phyloP scores from a whole-genome alignment of 2,113 vertebrate species.

The Meriones unguiculatus region DNA sequence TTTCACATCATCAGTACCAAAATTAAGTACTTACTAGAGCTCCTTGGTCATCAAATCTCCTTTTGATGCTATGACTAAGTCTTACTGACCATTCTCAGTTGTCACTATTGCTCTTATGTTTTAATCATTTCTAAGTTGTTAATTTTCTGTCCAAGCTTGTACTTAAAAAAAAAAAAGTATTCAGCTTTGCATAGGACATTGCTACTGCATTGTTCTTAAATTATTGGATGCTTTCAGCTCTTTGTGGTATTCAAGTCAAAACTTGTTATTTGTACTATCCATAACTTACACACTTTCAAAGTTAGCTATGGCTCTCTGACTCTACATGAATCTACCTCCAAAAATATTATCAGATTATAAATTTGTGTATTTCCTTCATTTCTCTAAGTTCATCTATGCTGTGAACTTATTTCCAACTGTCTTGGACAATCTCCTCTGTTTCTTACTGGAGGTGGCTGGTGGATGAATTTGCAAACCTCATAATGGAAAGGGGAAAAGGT shows the following conservation, averaged over 20 bases:
- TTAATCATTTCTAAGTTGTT: background rate
- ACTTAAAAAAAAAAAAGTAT: background rate
- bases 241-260: background rate
- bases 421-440: background rate
- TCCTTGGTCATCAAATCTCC: background rate
- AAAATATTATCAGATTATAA: background rate
- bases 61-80: constrained; percentile 19
- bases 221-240: background rate
- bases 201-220: background rate
- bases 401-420: background rate
- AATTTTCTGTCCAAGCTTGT: background rate
- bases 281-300: background rate
- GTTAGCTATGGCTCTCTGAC: background rate
- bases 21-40: background rate
- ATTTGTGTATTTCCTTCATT: background rate
- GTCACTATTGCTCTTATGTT: background rate
- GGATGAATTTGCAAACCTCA: constrained; percentile 34
- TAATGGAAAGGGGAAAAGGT: background rate
- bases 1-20: background rate
- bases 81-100: background rate
- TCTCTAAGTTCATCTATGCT: background rate
- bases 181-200: background rate
- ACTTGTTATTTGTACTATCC: background rate
- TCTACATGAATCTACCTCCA: background rate
- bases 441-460: background rate